phyloP scores from a whole-genome alignment of 2,888 invertebrate genomes.

The Pardosa pseudoannulata region DNA sequence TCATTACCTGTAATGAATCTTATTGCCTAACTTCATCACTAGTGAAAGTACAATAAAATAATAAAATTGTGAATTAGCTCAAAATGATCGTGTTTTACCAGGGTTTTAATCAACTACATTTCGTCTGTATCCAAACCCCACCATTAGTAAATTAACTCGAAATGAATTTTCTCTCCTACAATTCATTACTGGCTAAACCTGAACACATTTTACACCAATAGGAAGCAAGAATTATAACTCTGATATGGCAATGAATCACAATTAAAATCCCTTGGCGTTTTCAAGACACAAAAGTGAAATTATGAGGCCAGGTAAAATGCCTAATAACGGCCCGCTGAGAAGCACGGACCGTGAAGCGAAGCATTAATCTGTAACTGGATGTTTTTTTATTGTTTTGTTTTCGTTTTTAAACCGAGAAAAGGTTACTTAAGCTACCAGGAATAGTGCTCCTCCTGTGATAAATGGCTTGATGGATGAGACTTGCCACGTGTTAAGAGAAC shows the following conservation, averaged over 20 bases:
- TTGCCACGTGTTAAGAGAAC: not conserved
- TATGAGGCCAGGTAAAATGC: not conserved
- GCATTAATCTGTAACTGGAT: slow-evolving; percentile 36
- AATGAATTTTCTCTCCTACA: not conserved
- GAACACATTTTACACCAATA: not conserved
- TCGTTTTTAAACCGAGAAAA: too few relatives aligned
- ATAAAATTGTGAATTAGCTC: too few relatives aligned
- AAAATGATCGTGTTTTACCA: not conserved
- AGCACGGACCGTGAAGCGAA: slow-evolving; percentile 42
- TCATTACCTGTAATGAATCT: too few relatives aligned
- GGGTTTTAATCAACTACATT: too few relatives aligned
- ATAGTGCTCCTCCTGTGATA: too few relatives aligned
- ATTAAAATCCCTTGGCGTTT: slow-evolving; percentile 51
- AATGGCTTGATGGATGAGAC: not conserved
- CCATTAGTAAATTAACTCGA: not conserved
- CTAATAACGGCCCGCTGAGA: slow-evolving; percentile 33
- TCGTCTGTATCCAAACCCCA: too few relatives aligned
- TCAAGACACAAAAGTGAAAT: slow-evolving; percentile 42
- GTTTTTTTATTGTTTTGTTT: not conserved
- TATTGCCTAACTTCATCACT: too few relatives aligned
- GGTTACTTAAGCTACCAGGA: not conserved
- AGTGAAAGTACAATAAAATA: too few relatives aligned
- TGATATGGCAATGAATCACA: slow-evolving; percentile 33
- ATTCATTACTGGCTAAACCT: not conserved
- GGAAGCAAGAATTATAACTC: not conserved